phyloP scores from a whole-genome alignment of 2,797 vertebrate genomes.

The Premnoplex brunnescens region DNA sequence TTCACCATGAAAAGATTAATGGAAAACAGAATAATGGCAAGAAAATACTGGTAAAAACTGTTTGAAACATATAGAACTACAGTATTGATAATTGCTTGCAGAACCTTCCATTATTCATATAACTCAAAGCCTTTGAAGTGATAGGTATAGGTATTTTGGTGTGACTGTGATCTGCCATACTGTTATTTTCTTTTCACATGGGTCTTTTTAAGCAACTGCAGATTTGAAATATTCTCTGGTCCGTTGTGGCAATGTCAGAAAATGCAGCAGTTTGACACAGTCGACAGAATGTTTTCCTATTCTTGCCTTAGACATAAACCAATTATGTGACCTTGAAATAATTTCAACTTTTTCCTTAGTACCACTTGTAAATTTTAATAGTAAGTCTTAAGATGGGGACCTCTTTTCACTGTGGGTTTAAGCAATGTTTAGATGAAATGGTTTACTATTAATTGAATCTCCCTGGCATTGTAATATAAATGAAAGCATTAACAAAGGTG shows the following conservation, averaged over 20 bases:
- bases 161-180: not conserved
- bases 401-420: not conserved
- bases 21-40: not conserved
- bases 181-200: not conserved
- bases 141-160: not conserved
- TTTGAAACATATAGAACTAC: not conserved
- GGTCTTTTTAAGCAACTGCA: not conserved
- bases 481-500: not conserved
- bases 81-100: not conserved
- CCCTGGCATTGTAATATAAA: not conserved
- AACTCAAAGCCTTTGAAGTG: not conserved
- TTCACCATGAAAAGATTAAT: not conserved
- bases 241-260: not conserved
- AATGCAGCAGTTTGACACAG: not conserved
- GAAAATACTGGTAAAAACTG: not conserved
- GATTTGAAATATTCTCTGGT: not conserved
- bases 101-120: not conserved
- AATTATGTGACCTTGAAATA: not conserved
- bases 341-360: not conserved
- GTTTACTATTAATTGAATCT: not conserved
- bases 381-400: not conserved
- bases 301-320: not conserved
- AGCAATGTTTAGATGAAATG: not conserved
- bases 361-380: not conserved
- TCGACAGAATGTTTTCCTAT: not conserved